These are phyloP conservation scores for Cerastis leucographa DNA, from an alignment of 2,888 invertebrate species.

Conservation along the genomic window DNA sequence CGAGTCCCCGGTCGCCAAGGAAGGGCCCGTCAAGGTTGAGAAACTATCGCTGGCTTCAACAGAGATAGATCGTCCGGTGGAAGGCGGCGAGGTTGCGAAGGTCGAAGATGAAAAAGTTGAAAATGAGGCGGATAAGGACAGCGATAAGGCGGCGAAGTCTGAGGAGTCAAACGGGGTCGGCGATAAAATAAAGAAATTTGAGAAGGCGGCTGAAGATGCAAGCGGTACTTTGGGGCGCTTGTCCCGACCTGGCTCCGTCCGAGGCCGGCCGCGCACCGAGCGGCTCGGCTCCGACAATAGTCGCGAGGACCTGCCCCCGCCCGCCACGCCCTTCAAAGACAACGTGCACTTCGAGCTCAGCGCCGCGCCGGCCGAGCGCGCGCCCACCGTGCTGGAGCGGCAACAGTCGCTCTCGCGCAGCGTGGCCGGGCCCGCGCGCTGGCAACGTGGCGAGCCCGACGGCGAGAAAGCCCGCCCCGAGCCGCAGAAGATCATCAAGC, in stretches of 20 bases:
- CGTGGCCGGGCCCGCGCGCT: slow-evolving; percentile 73
- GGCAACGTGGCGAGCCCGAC: slow-evolving; percentile 79
- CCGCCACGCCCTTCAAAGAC: slow-evolving; percentile 83
- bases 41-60: slow-evolving; percentile 53
- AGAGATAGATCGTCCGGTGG: slow-evolving; percentile 41
- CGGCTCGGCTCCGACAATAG: slow-evolving; percentile 74
- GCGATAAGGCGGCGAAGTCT: slow-evolving; percentile 40
- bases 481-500: slow-evolving; percentile 86
- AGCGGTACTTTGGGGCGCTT: slow-evolving; percentile 74
- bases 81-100: slow-evolving; percentile 36
- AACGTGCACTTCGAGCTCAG: slow-evolving; percentile 78
- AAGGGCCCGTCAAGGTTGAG: slow-evolving; percentile 65
- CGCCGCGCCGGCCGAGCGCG: slow-evolving; percentile 42
- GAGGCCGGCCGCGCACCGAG: slow-evolving; percentile 68
- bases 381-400: slow-evolving; percentile 69
- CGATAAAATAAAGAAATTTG: slow-evolving; percentile 88
- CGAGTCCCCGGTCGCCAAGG: slow-evolving; percentile 71
- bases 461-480: slow-evolving; percentile 80
- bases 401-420: slow-evolving; percentile 74
- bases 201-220: slow-evolving; percentile 86
- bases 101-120: slow-evolving; percentile 39
- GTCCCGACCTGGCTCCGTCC: slow-evolving; percentile 84
- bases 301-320: slow-evolving; percentile 79
- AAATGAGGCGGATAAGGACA: slow-evolving; percentile 24
- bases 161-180: slow-evolving; percentile 88